Conservation (phyloP, 2,113 vertebrate genomes). For the Entomyzon cyanotis region DNA sequence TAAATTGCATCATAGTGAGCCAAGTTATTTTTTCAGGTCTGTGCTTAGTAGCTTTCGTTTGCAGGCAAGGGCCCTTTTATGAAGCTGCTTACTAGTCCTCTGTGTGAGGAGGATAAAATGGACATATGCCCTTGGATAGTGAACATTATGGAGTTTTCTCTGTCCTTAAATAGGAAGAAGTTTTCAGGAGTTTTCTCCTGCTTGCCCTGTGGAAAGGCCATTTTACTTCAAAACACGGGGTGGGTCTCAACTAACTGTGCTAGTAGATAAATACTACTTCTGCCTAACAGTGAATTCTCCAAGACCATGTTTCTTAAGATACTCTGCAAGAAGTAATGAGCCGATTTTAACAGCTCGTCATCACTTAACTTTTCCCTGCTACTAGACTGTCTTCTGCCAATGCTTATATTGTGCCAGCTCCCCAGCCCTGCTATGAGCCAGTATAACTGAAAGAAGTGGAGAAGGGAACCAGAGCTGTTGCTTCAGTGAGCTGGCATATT, state of each 20-base stretch:
- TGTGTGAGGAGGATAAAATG: background rate
- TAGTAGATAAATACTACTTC: background rate
- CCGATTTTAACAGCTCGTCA: background rate
- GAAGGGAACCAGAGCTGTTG: background rate
- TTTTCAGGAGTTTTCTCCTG: conserved; percentile 1
- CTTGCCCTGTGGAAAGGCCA: background rate
- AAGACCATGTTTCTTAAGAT: background rate
- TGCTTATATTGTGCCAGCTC: background rate
- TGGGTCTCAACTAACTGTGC: background rate
- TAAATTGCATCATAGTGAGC: background rate
- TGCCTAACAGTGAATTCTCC: background rate
- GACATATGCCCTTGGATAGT: background rate
- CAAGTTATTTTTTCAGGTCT: background rate
- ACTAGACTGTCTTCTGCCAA: background rate
- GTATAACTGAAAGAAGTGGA: background rate
- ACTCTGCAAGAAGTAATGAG: background rate
- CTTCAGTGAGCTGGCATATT: background rate
- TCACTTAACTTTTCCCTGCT: background rate
- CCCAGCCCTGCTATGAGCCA: background rate
- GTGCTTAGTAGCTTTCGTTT: background rate
- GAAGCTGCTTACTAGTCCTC: background rate
- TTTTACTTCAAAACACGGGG: background rate
- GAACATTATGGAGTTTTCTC: background rate
- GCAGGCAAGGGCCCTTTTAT: background rate
- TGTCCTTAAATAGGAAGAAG: background rate